These are phyloP conservation scores for Drosophila kuntzei DNA, from an alignment of 2,888 invertebrate genomes.

Conservation along the genomic window DNA sequence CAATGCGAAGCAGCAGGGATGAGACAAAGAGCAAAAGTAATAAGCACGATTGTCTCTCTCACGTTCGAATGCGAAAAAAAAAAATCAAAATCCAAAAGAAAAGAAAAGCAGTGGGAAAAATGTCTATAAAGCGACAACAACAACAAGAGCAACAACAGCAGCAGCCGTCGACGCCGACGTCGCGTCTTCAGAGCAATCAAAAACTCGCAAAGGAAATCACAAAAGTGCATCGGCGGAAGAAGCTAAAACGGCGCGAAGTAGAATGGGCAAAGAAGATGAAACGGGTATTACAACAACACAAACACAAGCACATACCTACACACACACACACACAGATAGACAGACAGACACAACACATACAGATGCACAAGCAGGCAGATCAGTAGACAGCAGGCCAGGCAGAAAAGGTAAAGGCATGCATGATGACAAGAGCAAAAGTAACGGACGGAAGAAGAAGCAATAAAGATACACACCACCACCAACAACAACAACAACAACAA, in stretches of 20 bases:
- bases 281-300: constrained; percentile 77
- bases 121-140: constrained; percentile 59
- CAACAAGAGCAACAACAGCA: constrained; percentile 22
- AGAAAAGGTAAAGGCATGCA: constrained; percentile 69
- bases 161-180: constrained; percentile 45
- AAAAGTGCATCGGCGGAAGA: constrained; percentile 80
- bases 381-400: constrained; percentile 52
- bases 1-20: constrained; percentile 51
- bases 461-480: constrained; percentile 71
- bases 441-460: constrained; percentile 75
- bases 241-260: constrained; percentile 75
- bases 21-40: constrained; percentile 49
- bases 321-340: constrained; percentile 13
- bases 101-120: constrained; percentile 77
- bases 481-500: constrained; percentile 45
- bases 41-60: constrained; percentile 58
- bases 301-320: constrained; percentile 33
- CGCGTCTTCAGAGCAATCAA: constrained; percentile 48
- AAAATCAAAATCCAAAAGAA: constrained; percentile 51
- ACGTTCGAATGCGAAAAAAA: constrained; percentile 40
- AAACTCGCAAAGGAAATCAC: constrained; percentile 81
- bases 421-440: constrained; percentile 75
- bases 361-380: constrained; percentile 34
- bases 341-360: constrained; percentile 6
- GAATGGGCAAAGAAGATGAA: constrained; percentile 75